Percentiles rank a stretch among this genome's conserved stretches.
phyloP scores from a whole-genome alignment of 2,113 vertebrate species.

The rabbit (Oryctolagus cuniculus) region DNA sequence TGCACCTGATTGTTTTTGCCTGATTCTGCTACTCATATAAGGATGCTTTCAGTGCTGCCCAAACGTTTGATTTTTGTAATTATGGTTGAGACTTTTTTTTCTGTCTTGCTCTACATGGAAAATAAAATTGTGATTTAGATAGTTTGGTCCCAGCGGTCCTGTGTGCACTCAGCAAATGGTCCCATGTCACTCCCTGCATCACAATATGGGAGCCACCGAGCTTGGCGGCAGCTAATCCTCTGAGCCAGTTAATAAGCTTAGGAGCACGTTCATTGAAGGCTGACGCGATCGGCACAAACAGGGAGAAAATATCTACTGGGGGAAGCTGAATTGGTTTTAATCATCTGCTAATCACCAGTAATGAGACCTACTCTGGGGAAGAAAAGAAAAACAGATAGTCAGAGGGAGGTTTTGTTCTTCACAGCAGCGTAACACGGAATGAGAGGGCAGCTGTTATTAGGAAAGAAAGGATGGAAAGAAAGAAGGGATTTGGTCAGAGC shows the following conservation, averaged over 20 bases:
- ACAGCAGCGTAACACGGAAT: conserved; percentile 91
- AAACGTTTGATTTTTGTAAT: conserved; percentile 86
- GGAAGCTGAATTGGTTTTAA: conserved; percentile 95
- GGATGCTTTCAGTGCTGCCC: conserved; percentile 81
- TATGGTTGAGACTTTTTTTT: conserved; percentile 75
- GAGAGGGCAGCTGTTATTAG: conserved; percentile 94
- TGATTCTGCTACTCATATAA: conserved; percentile 70
- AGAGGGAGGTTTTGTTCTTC: conserved; percentile 94
- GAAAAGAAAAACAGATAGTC: conserved; percentile 95
- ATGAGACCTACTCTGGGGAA: conserved; percentile 95
- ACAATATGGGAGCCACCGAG: conserved; percentile 91
- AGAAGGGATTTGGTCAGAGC: conserved; percentile 91
- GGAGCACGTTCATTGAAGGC: conserved; percentile 93
- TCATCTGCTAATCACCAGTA: conserved; percentile 96
- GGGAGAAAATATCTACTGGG: conserved; percentile 95
- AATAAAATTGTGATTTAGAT: conserved; percentile 91
- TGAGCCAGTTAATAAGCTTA: conserved; percentile 94
- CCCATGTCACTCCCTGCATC: conserved; percentile 92
- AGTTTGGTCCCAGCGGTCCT: conserved; percentile 88
- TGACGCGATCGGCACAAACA: conserved; percentile 93
- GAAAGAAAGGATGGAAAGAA: conserved; percentile 91
- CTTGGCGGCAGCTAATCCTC: conserved; percentile 93
- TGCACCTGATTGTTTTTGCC: background rate
- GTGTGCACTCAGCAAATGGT: conserved; percentile 88
- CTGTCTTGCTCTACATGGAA: conserved; percentile 81